Evolutionary conservation across 2,797 vertebrate species (phyloP), one percentile per base, ranked within the genome.

Genomic region (Gouania willdenowi): DNA sequence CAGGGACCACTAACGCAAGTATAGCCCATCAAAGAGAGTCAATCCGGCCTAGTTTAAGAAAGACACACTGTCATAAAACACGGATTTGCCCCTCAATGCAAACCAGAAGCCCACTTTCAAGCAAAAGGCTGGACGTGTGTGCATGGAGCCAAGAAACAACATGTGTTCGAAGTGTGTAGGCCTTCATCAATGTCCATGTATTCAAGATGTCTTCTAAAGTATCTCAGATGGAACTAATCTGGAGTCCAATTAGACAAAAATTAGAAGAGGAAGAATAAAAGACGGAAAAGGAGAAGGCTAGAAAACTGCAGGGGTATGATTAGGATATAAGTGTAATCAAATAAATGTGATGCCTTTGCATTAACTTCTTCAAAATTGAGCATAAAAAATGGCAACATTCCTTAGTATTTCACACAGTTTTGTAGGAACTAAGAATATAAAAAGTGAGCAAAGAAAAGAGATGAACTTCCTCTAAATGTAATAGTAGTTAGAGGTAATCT

Each of bases 21-120:
- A 41, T 40, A 72, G 34, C 45, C 48, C 71, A 66, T 77, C 75
- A 78, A 78, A 81, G 71, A 9, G 23, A 66, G 49, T 60, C 44
- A 26, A 35, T 64, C 55, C 12, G 8, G 28, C 41, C 7, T 13
- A 11, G 39, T 56, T 75, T 57, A 77, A 38, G 38, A 52, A 66
- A 79, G 63, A 82, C 68, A 79, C 79, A 67, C 58, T 67, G 62
- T 60, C 63, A 75, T 72, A 75, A 74, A 77, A 76, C 50, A 49
- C 5, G 9, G 60, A 81, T 77, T 71, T 76, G 62, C n/a, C 64
- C 29, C 42, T 61, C 54, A 68, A 56, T 66, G 60, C 30, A 63
- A 77, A 75, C 60, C 74, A 75, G 66, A 79, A 77, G 56, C 45
- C 32, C 29, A n/a, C 6, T 65, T 53, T 49, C 41, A 57, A 35